phyloP scores from a whole-genome alignment of 2,113 vertebrate genomes.

The Nyctibius bracteatus region DNA sequence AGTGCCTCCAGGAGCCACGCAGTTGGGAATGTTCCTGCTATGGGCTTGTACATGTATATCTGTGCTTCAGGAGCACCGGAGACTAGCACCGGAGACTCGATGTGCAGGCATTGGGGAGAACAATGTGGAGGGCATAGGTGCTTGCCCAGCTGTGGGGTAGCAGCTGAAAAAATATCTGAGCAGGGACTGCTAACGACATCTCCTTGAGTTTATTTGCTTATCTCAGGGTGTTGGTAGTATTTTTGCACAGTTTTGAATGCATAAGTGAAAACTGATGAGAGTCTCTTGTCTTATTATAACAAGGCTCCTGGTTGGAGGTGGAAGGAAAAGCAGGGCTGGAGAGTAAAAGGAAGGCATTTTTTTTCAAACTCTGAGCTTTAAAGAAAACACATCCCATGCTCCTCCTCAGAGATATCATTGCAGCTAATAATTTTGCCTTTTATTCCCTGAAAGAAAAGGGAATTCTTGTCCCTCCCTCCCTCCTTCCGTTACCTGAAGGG shows the following conservation, averaged over 20 bases:
- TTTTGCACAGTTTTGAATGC: conserved; percentile 53
- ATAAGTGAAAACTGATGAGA: conserved; percentile 56
- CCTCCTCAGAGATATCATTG: conserved; percentile 13
- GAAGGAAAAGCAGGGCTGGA: not conserved
- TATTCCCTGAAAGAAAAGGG: conserved; percentile 13
- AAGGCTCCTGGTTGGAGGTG: conserved; percentile 37
- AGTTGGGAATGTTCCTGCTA: not conserved
- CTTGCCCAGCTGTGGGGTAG: not conserved
- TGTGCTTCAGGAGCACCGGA: not conserved
- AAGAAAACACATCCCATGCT: not conserved
- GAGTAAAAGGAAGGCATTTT: not conserved
- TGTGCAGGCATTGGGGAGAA: not conserved
- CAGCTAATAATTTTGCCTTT: conserved; percentile 36
- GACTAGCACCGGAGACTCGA: not conserved
- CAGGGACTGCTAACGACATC: not conserved
- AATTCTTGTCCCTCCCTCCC: not conserved
- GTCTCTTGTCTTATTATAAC: conserved; percentile 49
- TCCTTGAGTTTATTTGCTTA: conserved; percentile 11
- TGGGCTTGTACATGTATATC: fast-evolving
- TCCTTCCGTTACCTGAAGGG: conserved; percentile 56
- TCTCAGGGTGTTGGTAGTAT: conserved; percentile 25
- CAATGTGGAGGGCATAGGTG: not conserved
- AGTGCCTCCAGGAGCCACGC: not conserved
- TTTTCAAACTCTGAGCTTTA: conserved; percentile 8
- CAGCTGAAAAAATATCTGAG: not conserved